Percentiles rank a stretch among this genome's conserved stretches.
Conservation (phyloP, 1,140 invertebrate species). For the Camponotus floridanus region DNA sequence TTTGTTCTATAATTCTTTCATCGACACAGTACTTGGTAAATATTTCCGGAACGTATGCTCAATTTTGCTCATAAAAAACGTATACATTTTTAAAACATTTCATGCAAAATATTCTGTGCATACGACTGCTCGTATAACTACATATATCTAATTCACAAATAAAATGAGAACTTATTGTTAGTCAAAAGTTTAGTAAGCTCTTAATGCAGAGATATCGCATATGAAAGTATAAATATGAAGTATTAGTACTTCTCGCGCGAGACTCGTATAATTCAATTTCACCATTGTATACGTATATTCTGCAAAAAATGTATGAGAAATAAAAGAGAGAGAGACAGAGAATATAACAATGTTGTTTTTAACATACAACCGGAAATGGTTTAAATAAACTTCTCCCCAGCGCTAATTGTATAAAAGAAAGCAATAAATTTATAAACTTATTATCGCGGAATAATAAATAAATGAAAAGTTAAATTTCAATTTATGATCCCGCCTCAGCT, state of each 20-base stretch:
- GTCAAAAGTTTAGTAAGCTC: constrained; percentile 11
- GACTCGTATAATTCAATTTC: constrained; percentile 23
- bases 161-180: not conserved
- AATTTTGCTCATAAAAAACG: constrained; percentile 9
- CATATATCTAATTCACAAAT: not conserved
- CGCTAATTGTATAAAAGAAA: not conserved
- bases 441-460: not conserved
- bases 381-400: not conserved
- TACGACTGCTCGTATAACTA: not conserved
- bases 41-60: not conserved
- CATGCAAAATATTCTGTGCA: not conserved
- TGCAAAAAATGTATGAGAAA: constrained; percentile 3
- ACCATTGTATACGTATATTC: not conserved
- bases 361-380: not conserved
- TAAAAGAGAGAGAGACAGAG: not conserved
- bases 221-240: constrained; percentile 31
- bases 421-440: constrained; percentile 5
- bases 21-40: not conserved
- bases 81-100: not conserved
- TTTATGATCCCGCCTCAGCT: not conserved
- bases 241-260: not conserved
- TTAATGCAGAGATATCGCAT: constrained; percentile 16
- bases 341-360: constrained; percentile 7
- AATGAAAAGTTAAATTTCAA: not conserved
- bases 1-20: constrained; percentile 24